phyloP scores from a whole-genome alignment of 2,113 vertebrate genomes.

The Anhinga rufa region DNA sequence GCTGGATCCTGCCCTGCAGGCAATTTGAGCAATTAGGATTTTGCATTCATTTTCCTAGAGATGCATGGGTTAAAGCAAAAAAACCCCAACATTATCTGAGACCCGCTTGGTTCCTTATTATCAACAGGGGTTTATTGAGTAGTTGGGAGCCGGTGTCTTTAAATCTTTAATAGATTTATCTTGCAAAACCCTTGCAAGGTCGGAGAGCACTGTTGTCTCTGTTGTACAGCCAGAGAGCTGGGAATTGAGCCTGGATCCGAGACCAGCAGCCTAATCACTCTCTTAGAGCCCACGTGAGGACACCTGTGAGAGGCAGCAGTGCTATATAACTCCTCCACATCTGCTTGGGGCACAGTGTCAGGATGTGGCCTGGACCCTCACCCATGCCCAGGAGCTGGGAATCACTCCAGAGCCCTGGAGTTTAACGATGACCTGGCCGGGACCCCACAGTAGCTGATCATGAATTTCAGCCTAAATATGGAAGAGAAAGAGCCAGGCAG shows the following conservation, averaged over 20 bases:
- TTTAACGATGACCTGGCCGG: background rate
- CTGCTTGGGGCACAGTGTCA: background rate
- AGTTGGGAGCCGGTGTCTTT: background rate
- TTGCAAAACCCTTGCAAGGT: background rate
- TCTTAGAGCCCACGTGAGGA: background rate
- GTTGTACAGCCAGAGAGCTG: background rate
- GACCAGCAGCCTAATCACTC: background rate
- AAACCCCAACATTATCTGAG: background rate
- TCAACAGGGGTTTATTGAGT: background rate
- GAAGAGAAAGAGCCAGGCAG: background rate
- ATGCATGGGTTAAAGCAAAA: background rate
- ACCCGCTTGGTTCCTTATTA: background rate
- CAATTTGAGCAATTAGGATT: background rate
- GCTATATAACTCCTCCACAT: background rate
- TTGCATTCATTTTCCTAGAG: background rate
- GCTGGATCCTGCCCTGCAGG: background rate
- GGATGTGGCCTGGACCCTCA: background rate
- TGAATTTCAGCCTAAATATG: background rate
- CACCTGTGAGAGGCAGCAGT: background rate
- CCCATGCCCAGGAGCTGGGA: background rate
- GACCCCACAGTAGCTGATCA: background rate
- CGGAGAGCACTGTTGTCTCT: background rate
- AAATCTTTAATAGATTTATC: constrained; percentile 49
- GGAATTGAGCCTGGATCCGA: background rate
- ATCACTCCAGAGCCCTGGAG: background rate